Evolutionary conservation across 2,797 vertebrate genomes (phyloP), one percentile per base, ranked within the genome.

Genomic region (Danio jaintianensis): DNA sequence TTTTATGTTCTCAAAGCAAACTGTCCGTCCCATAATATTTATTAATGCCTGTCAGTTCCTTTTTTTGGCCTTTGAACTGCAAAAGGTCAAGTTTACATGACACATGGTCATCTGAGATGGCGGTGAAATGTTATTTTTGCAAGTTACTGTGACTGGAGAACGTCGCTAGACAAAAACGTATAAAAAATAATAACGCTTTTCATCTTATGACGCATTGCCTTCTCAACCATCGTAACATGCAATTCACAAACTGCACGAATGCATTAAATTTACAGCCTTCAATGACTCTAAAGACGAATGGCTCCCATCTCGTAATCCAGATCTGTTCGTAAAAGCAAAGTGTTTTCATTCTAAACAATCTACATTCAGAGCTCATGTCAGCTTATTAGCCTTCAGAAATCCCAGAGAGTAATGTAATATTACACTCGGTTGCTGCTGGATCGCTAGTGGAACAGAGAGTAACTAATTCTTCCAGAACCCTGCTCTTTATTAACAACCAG

Each of bases 401-500:
- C 83, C 78, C 70, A 43, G 71, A 83, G 22, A 66, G 73, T 78
- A 84, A 87, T 86, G 89, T 87, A 89, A 90, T 87, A 67, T 83
- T 83, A 88, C 63, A 50, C 87, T 81, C 78, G 75, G 85, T 52
- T 87, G 88, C 87, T 87, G 84, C 58, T 84, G 84, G 73, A 79
- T 83, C 87, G 85, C 87, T 86, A 62, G 78, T 90, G 83, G 87
- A 93, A 87, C 84, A 89, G 87, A 91, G 87, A 91, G 90, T 86
- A 89, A 87, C 85, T 88, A 87, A 88, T 91, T 91, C 88, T 86
- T 91, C 86, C 89, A 90, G 88, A 91, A 88, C 81, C 86, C 88
- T 68, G 71, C 85, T 79, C 88, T 90, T 91, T 90, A 92, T 93
- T 93, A 93, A 93, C 88, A 77, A 92, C 89, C 86, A 76, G 88